Evolutionary conservation across 2,888 invertebrate genomes (phyloP), one percentile per base, ranked within the genome.

Genomic region (Xylota sylvarum): DNA sequence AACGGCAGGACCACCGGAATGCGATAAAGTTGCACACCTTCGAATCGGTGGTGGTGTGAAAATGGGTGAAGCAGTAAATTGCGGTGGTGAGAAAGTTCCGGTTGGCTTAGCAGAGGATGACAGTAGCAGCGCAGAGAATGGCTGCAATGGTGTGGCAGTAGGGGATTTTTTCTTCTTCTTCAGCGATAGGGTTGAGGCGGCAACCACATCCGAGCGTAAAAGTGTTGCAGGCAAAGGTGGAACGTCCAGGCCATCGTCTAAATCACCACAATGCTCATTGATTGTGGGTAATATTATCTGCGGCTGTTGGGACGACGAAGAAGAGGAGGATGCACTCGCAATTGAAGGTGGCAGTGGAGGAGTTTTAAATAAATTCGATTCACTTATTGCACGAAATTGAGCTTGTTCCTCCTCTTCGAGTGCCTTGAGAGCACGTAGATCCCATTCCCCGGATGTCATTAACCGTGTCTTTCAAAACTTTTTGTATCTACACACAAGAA

Each of bases 391-490:
- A 87, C 92, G 89, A 82, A 92, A 92, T 77, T 91, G 91, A 69
- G 90, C 91, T 88, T 92, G 90, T 87, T 93, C 92, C 89, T 92
- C 92, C 88, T 92, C 92, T 89, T 92, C 92, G 78, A 92, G 92
- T 90, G 93, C 92, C 88, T 92, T 92, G 5, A 92, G 90, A 89
- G 92, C 92, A 88, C 91, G 90, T 88, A 92, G 89, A 89, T 93
- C 93, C 92, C 92, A 93, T 89, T 92, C 93, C 69, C 92, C 92
- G 88, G 92, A 92, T 88, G 92, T 90, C 92, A 93, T 92, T 88
- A 89, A 90, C 81, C 19, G 81, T 69, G 62, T 69, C 72, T 86
- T 77, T 81, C 48, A 37, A 50, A 76, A 64, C 48, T 46, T 48
- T 46, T 77, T 72, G 37, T 58, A 65, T 73, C 56, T 56, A 56